phyloP scores from a whole-genome alignment of 2,797 vertebrate genomes.

The Triplophysa yarkandensis region DNA sequence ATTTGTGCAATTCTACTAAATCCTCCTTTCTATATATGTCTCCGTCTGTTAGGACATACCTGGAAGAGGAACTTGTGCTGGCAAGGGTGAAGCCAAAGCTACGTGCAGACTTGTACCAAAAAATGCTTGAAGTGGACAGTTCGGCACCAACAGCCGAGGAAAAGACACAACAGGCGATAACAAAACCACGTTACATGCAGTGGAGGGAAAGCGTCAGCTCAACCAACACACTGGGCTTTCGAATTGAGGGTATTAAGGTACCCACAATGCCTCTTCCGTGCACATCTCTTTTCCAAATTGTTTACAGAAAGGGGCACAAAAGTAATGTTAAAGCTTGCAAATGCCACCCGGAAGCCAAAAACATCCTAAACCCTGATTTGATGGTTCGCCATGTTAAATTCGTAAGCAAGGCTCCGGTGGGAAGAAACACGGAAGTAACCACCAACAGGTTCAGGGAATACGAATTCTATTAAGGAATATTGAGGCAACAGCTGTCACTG shows the following conservation, averaged over 20 bases:
- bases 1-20: neutral
- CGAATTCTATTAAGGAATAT: no score
- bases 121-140: conserved; percentile 94
- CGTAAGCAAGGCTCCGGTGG: no score
- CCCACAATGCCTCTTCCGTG: neutral
- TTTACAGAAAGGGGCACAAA: neutral
- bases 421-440: no score
- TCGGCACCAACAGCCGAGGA: conserved; percentile 88
- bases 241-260: conserved; percentile 98
- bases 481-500: no score
- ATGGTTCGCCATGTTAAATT: no score
- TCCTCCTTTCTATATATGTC: neutral
- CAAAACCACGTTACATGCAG: conserved; percentile 98
- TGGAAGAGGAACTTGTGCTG: conserved; percentile 94
- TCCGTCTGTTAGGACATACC: conserved; percentile 83
- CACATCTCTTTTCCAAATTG: neutral
- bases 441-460: no score
- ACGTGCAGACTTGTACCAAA: conserved; percentile 94
- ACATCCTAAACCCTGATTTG: no score
- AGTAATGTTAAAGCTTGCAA: neutral
- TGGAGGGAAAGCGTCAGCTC: conserved; percentile 98
- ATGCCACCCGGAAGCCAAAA: no score
- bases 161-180: conserved; percentile 84
- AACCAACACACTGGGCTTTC: conserved; percentile 93
- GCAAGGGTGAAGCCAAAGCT: conserved; percentile 91